Conservation (phyloP, 2,888 invertebrate genomes). For the Micropterix aruncella region DNA sequence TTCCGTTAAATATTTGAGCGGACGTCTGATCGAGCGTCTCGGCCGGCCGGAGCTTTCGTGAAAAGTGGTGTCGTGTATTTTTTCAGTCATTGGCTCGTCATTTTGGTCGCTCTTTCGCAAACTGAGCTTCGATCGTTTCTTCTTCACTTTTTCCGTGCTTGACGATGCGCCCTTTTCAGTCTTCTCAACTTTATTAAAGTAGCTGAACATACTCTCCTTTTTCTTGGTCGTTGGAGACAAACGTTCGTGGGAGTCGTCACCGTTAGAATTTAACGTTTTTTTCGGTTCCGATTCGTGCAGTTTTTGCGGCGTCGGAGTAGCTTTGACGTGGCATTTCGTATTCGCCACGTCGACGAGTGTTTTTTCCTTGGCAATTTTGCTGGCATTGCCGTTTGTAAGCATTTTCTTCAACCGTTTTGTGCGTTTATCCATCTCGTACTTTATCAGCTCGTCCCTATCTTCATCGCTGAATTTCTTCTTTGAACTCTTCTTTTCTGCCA, state of each 20-base stretch:
- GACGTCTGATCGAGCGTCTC: not conserved
- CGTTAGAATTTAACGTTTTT: too few species aligned
- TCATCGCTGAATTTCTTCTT: conserved; percentile 39
- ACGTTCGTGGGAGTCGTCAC: conserved; percentile 19
- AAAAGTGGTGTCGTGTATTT: not conserved
- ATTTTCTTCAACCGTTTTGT: conserved; percentile 40
- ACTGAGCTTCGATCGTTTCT: not conserved
- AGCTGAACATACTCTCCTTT: conserved; percentile 43
- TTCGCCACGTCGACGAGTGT: not conserved
- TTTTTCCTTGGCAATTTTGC: conserved; percentile 1
- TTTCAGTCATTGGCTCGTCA: too few species aligned
- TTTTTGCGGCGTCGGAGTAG: not conserved
- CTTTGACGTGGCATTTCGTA: too few species aligned
- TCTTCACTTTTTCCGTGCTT: too few species aligned
- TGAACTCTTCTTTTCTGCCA: conserved; percentile 50
- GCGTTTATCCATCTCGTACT: conserved; percentile 42
- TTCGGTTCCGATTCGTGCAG: not conserved
- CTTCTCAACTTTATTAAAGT: conserved; percentile 36
- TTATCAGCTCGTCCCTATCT: conserved; percentile 39
- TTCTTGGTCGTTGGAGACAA: conserved; percentile 42
- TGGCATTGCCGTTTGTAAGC: conserved; percentile 20
- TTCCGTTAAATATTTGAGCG: not conserved
- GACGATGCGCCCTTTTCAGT: not conserved
- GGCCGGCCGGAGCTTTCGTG: not conserved
- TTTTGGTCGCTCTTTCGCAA: too few species aligned